phyloP scores from a whole-genome alignment of 2,113 vertebrate genomes.

The Gymnarchus niloticus region DNA sequence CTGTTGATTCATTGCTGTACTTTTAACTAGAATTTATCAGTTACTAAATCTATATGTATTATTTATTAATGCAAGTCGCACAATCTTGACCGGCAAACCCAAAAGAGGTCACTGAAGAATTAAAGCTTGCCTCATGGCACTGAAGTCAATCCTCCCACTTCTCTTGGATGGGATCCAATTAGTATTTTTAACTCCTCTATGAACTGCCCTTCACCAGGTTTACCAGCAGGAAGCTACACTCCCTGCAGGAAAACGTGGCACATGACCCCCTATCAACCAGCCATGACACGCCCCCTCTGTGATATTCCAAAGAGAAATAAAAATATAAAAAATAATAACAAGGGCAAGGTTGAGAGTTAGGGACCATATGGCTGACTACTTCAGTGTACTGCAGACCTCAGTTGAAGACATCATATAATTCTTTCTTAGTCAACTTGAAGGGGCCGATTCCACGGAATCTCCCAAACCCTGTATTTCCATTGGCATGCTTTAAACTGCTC shows the following conservation, averaged over 20 bases:
- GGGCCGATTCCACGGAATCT: background rate
- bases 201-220: conserved; percentile 4
- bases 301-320: background rate
- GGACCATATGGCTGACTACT: background rate
- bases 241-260: conserved; percentile 19
- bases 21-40: background rate
- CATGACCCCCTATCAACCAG: conserved; percentile 2
- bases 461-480: background rate
- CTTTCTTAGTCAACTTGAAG: background rate
- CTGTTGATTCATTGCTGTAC: background rate
- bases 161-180: background rate
- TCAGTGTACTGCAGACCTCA: background rate
- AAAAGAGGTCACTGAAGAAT: background rate
- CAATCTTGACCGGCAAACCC: background rate
- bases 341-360: background rate
- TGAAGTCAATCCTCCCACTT: background rate
- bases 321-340: background rate
- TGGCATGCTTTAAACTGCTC: background rate
- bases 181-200: conserved; percentile 20
- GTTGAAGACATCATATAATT: background rate
- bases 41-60: background rate
- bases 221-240: conserved; percentile 15
- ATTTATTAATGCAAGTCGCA: no score
- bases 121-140: background rate
- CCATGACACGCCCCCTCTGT: background rate